Evolutionary conservation across 2,888 invertebrate species (phyloP), one percentile per base, ranked within the genome.

Genomic region (Tortricodes alternella): DNA sequence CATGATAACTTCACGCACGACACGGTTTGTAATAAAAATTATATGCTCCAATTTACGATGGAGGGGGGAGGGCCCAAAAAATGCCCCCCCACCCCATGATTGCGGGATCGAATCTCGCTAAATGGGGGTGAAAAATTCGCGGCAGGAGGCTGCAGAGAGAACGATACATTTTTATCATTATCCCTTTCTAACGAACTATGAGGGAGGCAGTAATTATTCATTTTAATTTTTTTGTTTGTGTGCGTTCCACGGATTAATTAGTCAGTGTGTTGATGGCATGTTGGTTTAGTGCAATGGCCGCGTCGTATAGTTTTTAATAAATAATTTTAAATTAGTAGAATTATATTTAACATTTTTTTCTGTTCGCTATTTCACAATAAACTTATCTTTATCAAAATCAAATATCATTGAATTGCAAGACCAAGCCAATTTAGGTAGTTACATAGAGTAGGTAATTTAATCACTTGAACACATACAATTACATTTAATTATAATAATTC

Each of bases 21-120:
- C 63, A 58, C 60, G 48, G 49, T 21, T 73, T 76, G 89, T 89
- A 90, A 90, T 90, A 90, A 90, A 90, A 90, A 90, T 90, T 90
- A 90, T 90, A 90, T 89, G 89, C 89, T 88, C 88, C 90, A 89
- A 90, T 90, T 90, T 90, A 89, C 89, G 89, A 86, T 75, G 81
- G 66, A 41, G 58, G 53, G 44, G 53, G 46, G 41, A 27, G 79
- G 74, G 73, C 70, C 80, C 76, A 78, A 83, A 89, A 87, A 84
- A 76, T 76, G 59, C 80, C 83, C 76, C 85, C 83, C 73, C 1
- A 51, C 64, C 60, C 65, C 61, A 62, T 64, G 67, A 67, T 68
- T 65, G 66, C 62, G 66, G 68, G 65, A 67, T 68, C 67, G 68
- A 67, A 68, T 65, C 68, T 60, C 66, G 64, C 67, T 67, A 66